Evolutionary conservation across 2,797 vertebrate genomes (phyloP), one percentile per base, ranked within the genome.

Genomic region (Spondyliosoma cantharus): DNA sequence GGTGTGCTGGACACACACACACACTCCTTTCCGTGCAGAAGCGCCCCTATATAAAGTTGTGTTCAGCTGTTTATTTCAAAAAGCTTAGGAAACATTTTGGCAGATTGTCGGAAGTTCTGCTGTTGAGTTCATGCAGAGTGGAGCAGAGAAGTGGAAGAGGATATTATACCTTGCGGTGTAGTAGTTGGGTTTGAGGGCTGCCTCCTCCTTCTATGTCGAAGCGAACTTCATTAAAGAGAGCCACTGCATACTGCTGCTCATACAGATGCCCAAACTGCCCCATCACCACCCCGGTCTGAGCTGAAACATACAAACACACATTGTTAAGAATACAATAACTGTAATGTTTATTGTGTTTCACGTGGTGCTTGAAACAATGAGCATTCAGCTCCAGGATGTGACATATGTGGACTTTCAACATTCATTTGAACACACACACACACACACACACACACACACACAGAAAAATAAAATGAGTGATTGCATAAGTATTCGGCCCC

Each of bases 211-310:
- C 97, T 0, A 98, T 93, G 86, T 98, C 97, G 66, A 96, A 97
- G 53, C 97, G 97, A 78, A 97, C 93, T 24, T 95, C 97, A 91
- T 96, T 97, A 91, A 98, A 98, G 74, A 99, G 96, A 0, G 97
- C 96, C 0, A 98, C 95, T 0, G 95, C 95, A 2, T 96, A 97
- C 88, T 98, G 97, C 88, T 97, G 95, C 89, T 93, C 89, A 2
- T 97, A 98, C 64, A 96, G 94, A 0, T 16, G 90, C 16, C 95
- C 92, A 50, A 98, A 97, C 80, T 96, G 95, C 1, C 74, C 88
- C 88, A 97, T 95, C 86, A 97, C 93, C 90, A 94, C 93, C 13
- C 89, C 86, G 0, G 96, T 97, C 67, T 87, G 96, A 78, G 94
- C 97, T 98, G 94, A 43, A 86, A 80, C 25, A 80, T 46, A 73